Base-by-base conservation (phyloP, 2,797 vertebrate genomes). In the Micropoecilia bifurca region DNA sequence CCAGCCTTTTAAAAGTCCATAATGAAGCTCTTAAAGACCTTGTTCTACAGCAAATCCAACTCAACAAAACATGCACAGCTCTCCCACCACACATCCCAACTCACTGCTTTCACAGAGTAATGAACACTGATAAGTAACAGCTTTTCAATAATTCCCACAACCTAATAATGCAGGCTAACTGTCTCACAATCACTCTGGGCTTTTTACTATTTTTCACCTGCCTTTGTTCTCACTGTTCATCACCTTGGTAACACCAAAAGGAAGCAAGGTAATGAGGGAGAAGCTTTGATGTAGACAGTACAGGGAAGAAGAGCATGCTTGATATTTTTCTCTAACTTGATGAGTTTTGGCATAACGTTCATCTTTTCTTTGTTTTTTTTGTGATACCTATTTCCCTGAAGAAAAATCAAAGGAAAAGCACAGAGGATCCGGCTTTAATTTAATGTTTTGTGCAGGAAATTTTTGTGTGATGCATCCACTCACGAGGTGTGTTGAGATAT, bases 91-190 rank as follows among this genome's bases (percentile, higher is more conserved):
- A 43, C 55, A 9, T n/a, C 36, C 73, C 75, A 76, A 53, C 73
- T 87, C 71, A 30, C 55, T 82, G 74, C 76, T 71, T 90, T 83
- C 76, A 55, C 74, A 86, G 74, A 73, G 75, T 90, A 90, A 88
- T 88, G 83, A 86, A 80, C 59, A 80, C 79, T 75, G 76, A 71
- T 89, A 89, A 90, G 80, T 88, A 91, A 90, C 86, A 90, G 83
- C 82, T 78, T 76, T 87, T 83, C 76, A 85, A 86, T 85, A 84
- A 85, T 80, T 78, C 69, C 57, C 50, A 73, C 57, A 85, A 76
- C 72, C 78, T 80, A 59, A 84, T 81, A 90, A 89, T 76, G 48
- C 69, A 78, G 47, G 74, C 79, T 79, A 83, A 92, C 87, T 85
- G 71, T 48, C 63, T 75, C 12, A 48, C 80, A 79, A 63, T 81